These are phyloP conservation scores for Origma solitaria DNA, from an alignment of 2,113 vertebrate species.

Conservation along the genomic window DNA sequence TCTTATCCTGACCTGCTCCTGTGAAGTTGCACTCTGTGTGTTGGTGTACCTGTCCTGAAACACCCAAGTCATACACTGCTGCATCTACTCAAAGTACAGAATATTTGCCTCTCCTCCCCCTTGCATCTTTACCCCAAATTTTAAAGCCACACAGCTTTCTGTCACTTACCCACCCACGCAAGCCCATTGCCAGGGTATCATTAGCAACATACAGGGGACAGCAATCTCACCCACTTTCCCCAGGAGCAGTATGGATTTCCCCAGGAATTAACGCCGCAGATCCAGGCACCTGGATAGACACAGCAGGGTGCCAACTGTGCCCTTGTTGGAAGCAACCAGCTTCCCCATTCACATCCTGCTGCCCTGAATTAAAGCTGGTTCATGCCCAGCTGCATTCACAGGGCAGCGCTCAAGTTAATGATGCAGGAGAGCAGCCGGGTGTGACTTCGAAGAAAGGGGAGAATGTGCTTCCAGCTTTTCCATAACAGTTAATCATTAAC, in stretches of 20 bases:
- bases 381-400: not conserved
- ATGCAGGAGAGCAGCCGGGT: not conserved
- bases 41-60: not conserved
- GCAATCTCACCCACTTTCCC: not conserved
- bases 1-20: not conserved
- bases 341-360: not conserved
- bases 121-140: not conserved
- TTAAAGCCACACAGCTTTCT: not conserved
- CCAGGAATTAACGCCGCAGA: not conserved
- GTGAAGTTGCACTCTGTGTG: not conserved
- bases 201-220: not conserved
- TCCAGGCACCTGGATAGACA: not conserved
- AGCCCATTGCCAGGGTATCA: not conserved
- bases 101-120: not conserved
- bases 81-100: not conserved
- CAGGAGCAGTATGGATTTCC: not conserved
- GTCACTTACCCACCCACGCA: not conserved
- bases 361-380: not conserved
- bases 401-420: not conserved
- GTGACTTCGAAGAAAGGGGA: not conserved
- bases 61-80: not conserved
- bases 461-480: not conserved
- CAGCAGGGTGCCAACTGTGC: not conserved
- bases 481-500: constrained; percentile 44
- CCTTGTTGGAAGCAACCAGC: not conserved